phyloP scores from a whole-genome alignment of 2,888 invertebrate species.

The Sycophila texana region DNA sequence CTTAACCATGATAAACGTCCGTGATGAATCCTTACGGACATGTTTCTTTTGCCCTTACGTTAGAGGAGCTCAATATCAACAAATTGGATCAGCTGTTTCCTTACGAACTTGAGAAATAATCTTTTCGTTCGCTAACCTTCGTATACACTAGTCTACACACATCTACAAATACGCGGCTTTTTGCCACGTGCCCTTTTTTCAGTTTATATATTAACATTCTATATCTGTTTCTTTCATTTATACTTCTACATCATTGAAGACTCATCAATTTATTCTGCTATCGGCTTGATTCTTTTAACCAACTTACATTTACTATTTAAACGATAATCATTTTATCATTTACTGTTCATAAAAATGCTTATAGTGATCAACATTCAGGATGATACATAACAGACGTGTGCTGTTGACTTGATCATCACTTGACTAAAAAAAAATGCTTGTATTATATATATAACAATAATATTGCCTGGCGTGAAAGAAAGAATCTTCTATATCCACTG shows the following conservation, averaged over 20 bases:
- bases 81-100: constrained; percentile 25
- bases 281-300: not conserved
- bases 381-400: too few species aligned
- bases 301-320: not conserved
- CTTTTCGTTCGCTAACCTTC: not conserved
- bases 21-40: constrained; percentile 32
- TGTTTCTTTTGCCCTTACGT: constrained; percentile 7
- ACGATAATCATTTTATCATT: too few species aligned
- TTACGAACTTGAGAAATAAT: not conserved
- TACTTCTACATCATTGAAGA: too few species aligned
- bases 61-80: constrained; percentile 24
- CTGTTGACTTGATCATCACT: too few species aligned
- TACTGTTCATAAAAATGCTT: too few species aligned
- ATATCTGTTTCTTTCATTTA: not conserved
- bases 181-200: constrained; percentile 2
- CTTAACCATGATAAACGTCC: constrained; percentile 36
- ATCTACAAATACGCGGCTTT: not conserved
- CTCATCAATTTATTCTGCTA: too few species aligned
- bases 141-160: not conserved
- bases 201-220: not conserved
- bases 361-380: too few species aligned
- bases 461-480: too few species aligned
- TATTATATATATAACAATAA: too few species aligned
- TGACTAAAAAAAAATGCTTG: too few species aligned
- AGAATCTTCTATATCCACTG: too few species aligned